Base-by-base conservation (phyloP, 2,888 invertebrate species). In the Parapristionchus giblindavisi region DNA sequence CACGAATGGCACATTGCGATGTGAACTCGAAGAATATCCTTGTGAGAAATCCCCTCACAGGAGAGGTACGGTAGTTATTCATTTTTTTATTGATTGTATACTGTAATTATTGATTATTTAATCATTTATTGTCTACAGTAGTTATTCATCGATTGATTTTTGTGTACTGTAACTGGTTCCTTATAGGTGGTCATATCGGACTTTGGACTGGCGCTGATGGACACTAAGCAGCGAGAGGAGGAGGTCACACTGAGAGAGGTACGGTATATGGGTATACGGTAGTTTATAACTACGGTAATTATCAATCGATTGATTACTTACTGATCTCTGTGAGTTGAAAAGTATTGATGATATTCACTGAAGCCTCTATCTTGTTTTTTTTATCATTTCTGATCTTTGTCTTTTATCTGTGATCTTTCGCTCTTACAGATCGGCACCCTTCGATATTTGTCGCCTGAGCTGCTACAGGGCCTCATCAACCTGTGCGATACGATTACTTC, bases 381-480 rank as follows among this genome's bases (percentile, higher is more conserved):
- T n/a, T n/a, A n/a, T n/a, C n/a, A n/a, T n/a, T n/a, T n/a, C n/a
- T n/a, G n/a, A n/a, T n/a, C n/a, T n/a, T n/a, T n/a, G n/a, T n/a
- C n/a, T n/a, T n/a, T n/a, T n/a, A n/a, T n/a, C n/a, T n/a, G n/a
- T n/a, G n/a, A n/a, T n/a, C n/a, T n/a, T n/a, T n/a, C n/a, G n/a
- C n/a, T n/a, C n/a, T n/a, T n/a, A 32, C 29, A 66, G 66, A 66
- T 66, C 29, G 66, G 66, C 14, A 48, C 66, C 17, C 32, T 66
- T 48, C 66, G 66, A 66, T 66, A 66, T 66, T 36, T 66, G 11
- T 43, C 66, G 17, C 66, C 66, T 32, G 66, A 66, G 34, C 32
- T 66, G 51, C 51, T 66, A n/a, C 66, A 66, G 48, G 51, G 34
- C 36, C 21, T 51, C 21, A 66, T 66, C 51, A 43, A 66, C 32